Evolutionary conservation across 2,888 invertebrate genomes (phyloP).

Genomic region (Mamestra brassicae): DNA sequence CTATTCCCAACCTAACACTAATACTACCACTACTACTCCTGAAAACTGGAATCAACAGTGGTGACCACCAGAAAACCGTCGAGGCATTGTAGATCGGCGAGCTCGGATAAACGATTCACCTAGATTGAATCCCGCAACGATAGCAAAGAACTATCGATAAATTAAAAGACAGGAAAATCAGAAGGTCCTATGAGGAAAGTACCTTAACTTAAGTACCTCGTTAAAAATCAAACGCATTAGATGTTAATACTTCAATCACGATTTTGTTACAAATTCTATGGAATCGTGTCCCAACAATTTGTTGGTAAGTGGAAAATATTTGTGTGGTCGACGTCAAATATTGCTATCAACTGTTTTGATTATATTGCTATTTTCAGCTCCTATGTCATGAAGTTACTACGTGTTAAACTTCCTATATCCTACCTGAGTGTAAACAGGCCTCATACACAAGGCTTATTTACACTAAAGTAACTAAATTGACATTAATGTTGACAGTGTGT

Average conservation of each 20-base stretch:
- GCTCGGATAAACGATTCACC: not conserved
- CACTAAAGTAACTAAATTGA: not conserved
- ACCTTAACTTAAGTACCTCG: not conserved
- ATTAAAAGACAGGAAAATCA: not conserved
- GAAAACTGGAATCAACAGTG: no score
- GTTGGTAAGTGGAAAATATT: conserved; percentile 51
- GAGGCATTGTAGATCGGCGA: no score
- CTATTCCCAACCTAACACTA: no score
- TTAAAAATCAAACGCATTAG: conserved; percentile 27
- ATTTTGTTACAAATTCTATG: conserved; percentile 41
- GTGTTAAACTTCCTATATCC: not conserved
- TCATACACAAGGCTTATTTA: not conserved
- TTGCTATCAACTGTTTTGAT: conserved; percentile 27
- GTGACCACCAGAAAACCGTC: no score
- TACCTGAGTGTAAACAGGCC: not conserved
- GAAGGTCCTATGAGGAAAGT: not conserved
- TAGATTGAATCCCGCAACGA: not conserved
- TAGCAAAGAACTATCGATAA: not conserved
- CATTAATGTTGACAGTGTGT: conserved; percentile 6
- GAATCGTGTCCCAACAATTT: conserved; percentile 55
- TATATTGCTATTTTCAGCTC: conserved; percentile 19
- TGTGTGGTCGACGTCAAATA: conserved; percentile 25
- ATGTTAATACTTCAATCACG: conserved; percentile 44
- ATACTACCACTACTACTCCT: no score
- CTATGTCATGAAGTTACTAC: conserved; percentile 1